phyloP scores from a whole-genome alignment of 30 jellyfish, hydroid and myxozoan species.

The Cassiopea andromeda region DNA sequence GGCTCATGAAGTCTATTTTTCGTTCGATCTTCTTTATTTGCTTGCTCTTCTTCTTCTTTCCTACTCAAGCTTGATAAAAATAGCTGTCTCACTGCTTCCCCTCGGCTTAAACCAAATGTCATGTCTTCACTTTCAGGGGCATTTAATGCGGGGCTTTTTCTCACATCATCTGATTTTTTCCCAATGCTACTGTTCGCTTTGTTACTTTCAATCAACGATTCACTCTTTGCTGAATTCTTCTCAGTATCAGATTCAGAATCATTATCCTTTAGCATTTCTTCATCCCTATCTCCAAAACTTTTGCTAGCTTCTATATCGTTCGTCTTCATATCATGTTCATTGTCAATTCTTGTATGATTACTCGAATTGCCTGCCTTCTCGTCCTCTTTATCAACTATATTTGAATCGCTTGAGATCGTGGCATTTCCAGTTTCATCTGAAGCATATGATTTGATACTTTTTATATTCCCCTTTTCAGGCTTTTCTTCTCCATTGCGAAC shows the following conservation, averaged over 20 bases:
- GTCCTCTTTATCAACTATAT: not conserved
- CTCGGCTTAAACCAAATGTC: constrained; percentile 6
- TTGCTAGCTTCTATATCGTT: no score
- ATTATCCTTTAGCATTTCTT: not conserved
- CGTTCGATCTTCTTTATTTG: not conserved
- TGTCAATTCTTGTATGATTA: not conserved
- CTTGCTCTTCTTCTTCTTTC: not conserved
- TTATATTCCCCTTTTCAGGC: not conserved
- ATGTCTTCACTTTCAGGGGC: not conserved
- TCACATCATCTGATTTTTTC: not conserved
- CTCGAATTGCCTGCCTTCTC: not conserved
- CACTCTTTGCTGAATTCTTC: not conserved
- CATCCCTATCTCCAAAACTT: not conserved
- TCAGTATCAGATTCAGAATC: not conserved
- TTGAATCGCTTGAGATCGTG: not conserved
- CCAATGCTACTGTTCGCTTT: not conserved
- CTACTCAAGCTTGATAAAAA: constrained; percentile 22
- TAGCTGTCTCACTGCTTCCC: constrained; percentile 58
- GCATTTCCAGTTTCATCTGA: not conserved
- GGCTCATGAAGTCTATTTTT: not conserved
- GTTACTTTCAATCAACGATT: not conserved
- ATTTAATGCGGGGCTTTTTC: not conserved
- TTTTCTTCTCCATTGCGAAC: not conserved
- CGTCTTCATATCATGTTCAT: no score
- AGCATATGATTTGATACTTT: not conserved